Base-by-base conservation (phyloP, 2,113 vertebrate genomes). In the Psittacula cyanocephala region DNA sequence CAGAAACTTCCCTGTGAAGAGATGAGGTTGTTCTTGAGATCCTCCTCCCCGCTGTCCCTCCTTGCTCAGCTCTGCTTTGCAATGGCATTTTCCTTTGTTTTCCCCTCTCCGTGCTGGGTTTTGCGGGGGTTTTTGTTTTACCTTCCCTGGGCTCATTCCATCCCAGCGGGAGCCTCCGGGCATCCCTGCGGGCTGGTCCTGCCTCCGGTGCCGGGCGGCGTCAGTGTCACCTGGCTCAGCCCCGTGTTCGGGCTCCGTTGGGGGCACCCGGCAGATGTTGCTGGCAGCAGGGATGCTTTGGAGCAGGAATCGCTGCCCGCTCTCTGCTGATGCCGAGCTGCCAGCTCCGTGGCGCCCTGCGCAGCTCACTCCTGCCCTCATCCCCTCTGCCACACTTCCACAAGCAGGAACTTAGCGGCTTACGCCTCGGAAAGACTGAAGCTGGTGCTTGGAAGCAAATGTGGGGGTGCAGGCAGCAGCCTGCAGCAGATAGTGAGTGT, bases 1-100 rank as follows among this genome's bases (percentile, higher is more conserved):
- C 22, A 50, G 53, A 95, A 74, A 93, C 64, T 96, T 96, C 71
- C 93, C 78, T 4, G 46, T 4, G 77, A 37, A 86, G 82, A 89
- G 94, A 71, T 89, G 41, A 22, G 76, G 59, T 43, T 37, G 65
- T 89, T 79, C 2, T 0, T 6, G 65, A 35, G 60, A 77, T 78
- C 83, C 62, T 82, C 65, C 75, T 19, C 18, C 50, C 67, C 22
- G 8, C 52, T 69, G 65, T 16, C 25, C 68, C 17, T 28, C 35
- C n/a, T 31, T 2, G 13, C 12, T 11, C 81, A 15, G 75, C 86
- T 68, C 19, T 39, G 65, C 70, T 85, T 89, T 37, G 78, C 89
- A 0, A 3, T 3, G 50, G 47, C 69, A 4, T 81, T 88, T 59
- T 78, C 75, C 74, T 13, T 27, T 16, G 91, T 77, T 84, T 68